Conservation (phyloP, 1,140 invertebrate genomes). For the Teleopsis dalmanni region DNA sequence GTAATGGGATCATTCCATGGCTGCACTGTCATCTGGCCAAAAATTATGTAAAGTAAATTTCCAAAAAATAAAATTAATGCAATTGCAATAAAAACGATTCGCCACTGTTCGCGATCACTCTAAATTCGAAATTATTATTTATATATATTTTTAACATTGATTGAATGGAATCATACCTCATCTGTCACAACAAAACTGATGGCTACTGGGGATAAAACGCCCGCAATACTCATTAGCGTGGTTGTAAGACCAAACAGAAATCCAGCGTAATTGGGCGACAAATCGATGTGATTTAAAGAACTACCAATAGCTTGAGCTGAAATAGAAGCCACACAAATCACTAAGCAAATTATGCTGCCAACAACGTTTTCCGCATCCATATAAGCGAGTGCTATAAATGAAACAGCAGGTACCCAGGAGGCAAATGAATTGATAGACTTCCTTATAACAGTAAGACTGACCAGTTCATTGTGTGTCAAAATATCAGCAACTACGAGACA, state of each 20-base stretch:
- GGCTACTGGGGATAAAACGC: conserved; percentile 58
- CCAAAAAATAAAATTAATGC: conserved; percentile 60
- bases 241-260: conserved; percentile 61
- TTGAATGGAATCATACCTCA: conserved; percentile 42
- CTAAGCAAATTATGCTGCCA: conserved; percentile 30
- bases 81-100: conserved; percentile 65
- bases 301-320: conserved; percentile 63
- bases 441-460: conserved; percentile 35
- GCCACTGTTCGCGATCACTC: conserved; percentile 56
- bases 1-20: conserved; percentile 55
- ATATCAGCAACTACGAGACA: conserved; percentile 13
- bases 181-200: conserved; percentile 55
- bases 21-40: conserved; percentile 58
- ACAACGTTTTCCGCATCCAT: conserved; percentile 26
- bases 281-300: conserved; percentile 60
- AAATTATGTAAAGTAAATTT: conserved; percentile 61
- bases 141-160: too few species aligned
- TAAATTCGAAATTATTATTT: conserved; percentile 20
- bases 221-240: conserved; percentile 58
- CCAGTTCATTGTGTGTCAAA: background rate
- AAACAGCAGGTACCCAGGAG: conserved; percentile 50
- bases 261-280: conserved; percentile 66
- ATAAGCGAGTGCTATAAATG: conserved; percentile 46
- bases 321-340: conserved; percentile 62
- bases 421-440: conserved; percentile 60